Evolutionary conservation across 2,113 vertebrate species (phyloP).

Genomic region (Sminthopsis crassicaudata): DNA sequence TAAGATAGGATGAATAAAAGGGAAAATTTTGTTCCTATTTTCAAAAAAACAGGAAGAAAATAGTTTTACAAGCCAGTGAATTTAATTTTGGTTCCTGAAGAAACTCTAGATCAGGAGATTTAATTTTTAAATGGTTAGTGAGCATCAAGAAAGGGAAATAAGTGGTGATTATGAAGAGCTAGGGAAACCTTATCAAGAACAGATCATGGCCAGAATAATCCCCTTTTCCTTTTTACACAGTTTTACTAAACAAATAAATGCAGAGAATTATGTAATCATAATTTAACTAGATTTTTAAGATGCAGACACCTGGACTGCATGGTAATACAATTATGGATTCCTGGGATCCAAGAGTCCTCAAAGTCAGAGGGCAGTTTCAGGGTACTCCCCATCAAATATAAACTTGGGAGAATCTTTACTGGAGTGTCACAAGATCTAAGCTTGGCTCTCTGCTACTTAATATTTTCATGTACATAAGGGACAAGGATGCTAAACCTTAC

Average conservation of each 20-base stretch:
- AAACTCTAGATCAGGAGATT: background rate
- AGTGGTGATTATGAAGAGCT: background rate
- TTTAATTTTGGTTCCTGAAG: background rate
- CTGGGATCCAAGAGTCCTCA: background rate
- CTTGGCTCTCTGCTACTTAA: background rate
- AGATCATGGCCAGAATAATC: conserved; percentile 1
- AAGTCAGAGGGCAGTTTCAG: too few species aligned
- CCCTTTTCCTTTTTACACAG: background rate
- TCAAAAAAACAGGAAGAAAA: background rate
- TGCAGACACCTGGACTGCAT: background rate
- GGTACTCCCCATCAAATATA: too few species aligned
- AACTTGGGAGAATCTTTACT: background rate
- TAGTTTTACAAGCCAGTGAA: background rate
- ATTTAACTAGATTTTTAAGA: background rate
- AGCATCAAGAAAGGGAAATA: background rate
- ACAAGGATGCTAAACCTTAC: background rate
- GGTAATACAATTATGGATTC: background rate
- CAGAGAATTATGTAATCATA: background rate
- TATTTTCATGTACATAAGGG: background rate
- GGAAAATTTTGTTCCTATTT: background rate
- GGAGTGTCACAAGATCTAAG: background rate
- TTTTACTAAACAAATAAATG: background rate
- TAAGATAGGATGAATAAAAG: background rate
- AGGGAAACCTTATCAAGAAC: background rate
- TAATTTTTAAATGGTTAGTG: background rate